phyloP scores from a whole-genome alignment of 2,888 invertebrate genomes.

The Agonopterix alstromeriana region DNA sequence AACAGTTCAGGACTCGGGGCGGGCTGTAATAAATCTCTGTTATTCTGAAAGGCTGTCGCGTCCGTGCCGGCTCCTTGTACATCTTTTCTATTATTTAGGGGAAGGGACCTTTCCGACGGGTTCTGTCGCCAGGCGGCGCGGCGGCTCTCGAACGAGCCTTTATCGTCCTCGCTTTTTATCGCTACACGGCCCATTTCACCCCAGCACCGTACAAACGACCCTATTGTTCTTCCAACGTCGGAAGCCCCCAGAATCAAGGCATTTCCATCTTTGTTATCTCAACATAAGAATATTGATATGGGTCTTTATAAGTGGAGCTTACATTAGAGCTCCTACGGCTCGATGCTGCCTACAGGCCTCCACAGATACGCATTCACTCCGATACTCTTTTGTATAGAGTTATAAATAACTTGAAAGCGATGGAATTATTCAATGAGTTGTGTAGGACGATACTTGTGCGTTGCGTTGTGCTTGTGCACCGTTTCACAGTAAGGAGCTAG shows the following conservation, averaged over 20 bases:
- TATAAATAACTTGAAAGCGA: slow-evolving; percentile 2
- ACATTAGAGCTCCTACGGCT: not conserved
- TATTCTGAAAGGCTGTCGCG: slow-evolving; percentile 4
- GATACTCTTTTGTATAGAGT: not conserved
- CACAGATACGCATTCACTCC: not conserved
- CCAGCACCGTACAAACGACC: no score
- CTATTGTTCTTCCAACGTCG: no score
- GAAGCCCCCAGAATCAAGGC: no score
- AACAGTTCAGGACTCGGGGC: no score
- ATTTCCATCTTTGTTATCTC: not conserved
- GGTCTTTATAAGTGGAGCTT: not conserved
- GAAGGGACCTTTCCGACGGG: no score
- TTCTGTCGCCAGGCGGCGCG: no score
- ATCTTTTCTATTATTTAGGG: no score
- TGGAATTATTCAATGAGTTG: not conserved
- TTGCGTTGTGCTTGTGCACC: no score
- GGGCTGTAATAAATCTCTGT: slow-evolving; percentile 1
- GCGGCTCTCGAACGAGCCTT: no score
- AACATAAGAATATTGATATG: not conserved
- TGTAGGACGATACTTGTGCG: not conserved
- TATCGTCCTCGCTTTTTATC: no score
- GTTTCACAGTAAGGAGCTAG: no score
- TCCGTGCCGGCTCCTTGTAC: not conserved
- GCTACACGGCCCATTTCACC: no score
- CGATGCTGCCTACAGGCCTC: not conserved